Conservation (phyloP, 2,797 vertebrate species). For the Xiphophorus birchmanni region DNA sequence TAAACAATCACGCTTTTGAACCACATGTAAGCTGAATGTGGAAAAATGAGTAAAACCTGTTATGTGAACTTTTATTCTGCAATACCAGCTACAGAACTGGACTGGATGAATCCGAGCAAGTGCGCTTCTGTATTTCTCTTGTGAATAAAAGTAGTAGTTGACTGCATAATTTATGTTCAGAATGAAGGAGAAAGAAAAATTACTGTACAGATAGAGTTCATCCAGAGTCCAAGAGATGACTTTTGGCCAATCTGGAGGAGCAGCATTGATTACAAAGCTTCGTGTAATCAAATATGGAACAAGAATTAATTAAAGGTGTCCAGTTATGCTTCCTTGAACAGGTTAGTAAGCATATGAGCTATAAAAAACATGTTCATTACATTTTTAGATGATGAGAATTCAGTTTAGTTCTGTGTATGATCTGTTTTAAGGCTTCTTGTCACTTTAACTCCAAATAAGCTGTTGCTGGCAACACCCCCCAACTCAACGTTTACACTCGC, state of each 20-base stretch:
- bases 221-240: conserved; percentile 10
- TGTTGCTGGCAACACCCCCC: too few species aligned
- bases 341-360: too few species aligned
- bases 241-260: conserved; percentile 18
- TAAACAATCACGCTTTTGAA: conserved; percentile 24
- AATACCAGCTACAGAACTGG: neutral
- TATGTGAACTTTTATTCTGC: neutral
- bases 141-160: conserved; percentile 1
- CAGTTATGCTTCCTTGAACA: too few species aligned
- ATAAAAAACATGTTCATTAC: too few species aligned
- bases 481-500: too few species aligned
- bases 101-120: neutral
- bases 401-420: too few species aligned
- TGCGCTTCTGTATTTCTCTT: neutral
- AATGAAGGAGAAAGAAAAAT: neutral
- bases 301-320: neutral
- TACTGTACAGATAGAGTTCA: conserved; percentile 30
- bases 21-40: conserved; percentile 6
- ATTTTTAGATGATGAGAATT: too few species aligned
- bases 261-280: neutral
- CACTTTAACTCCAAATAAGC: too few species aligned
- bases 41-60: neutral
- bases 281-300: neutral
- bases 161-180: neutral
- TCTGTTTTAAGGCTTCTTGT: too few species aligned